These are phyloP conservation scores for Nasonia vitripennis DNA, from an alignment of 1,140 invertebrate species.

Conservation along the genomic window DNA sequence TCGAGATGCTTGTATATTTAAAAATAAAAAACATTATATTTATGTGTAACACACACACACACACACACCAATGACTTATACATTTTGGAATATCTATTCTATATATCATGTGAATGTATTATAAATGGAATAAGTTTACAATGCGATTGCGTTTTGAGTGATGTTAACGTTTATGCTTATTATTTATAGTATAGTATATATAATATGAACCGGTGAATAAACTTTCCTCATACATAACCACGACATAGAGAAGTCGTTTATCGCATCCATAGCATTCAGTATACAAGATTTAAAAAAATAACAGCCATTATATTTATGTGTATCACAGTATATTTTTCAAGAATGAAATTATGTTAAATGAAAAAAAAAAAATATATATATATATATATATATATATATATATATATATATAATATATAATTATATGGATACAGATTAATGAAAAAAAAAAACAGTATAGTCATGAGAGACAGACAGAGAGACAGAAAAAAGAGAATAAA, in stretches of 20 bases:
- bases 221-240: conserved; percentile 67
- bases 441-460: conserved; percentile 18
- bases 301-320: conserved; percentile 40
- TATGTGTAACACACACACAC: conserved; percentile 3
- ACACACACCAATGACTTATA: not conserved
- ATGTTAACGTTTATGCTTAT: not conserved
- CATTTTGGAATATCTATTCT: not conserved
- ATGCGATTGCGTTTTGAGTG: not conserved
- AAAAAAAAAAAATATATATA: not conserved
- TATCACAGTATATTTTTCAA: conserved; percentile 42
- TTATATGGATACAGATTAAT: conserved; percentile 15
- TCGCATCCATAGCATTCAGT: conserved; percentile 69
- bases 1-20: not conserved
- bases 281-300: conserved; percentile 58
- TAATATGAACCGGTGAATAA: conserved; percentile 57
- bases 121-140: not conserved
- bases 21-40: conserved; percentile 2
- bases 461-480: conserved; percentile 8
- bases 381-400: not conserved
- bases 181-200: not conserved
- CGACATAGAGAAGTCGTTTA: conserved; percentile 64
- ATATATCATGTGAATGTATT: not conserved
- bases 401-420: not conserved
- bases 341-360: conserved; percentile 26
- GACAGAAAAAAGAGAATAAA: conserved; percentile 18